Conservation (phyloP, 2,113 vertebrate species). For the Channa maculata region DNA sequence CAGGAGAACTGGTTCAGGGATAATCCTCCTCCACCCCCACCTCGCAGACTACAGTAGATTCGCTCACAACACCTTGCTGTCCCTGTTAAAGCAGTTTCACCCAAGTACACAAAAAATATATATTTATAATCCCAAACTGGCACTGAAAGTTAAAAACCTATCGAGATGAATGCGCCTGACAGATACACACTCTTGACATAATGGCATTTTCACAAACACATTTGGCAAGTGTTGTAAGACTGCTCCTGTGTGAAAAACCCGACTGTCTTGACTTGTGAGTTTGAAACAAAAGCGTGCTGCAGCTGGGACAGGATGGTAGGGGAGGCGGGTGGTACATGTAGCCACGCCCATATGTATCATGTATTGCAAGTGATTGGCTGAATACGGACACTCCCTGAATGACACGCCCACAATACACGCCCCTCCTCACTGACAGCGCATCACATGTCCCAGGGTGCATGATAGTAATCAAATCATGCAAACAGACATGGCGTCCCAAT, state of each 20-base stretch:
- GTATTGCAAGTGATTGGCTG: conserved; percentile 47
- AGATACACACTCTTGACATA: background rate
- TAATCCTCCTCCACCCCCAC: conserved; percentile 6
- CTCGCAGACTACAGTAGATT: conserved; percentile 20
- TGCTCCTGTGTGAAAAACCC: background rate
- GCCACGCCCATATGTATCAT: conserved; percentile 39
- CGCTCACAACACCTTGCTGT: conserved; percentile 39
- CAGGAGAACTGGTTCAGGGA: background rate
- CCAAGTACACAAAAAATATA: background rate
- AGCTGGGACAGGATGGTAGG: conserved; percentile 60
- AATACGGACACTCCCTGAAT: conserved; percentile 73
- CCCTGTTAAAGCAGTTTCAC: conserved; percentile 26
- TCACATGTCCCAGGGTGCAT: conserved; percentile 49
- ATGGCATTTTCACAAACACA: background rate
- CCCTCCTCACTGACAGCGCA: conserved; percentile 37
- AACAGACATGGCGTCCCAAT: conserved; percentile 5
- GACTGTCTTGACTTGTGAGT: conserved; percentile 36
- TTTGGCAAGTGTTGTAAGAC: background rate
- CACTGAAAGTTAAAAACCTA: background rate
- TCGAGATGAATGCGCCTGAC: background rate
- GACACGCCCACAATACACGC: conserved; percentile 15
- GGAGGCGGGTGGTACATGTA: conserved; percentile 13
- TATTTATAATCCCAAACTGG: background rate
- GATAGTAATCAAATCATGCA: conserved; percentile 39
- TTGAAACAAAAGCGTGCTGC: conserved; percentile 74